Conservation (phyloP, 1,140 invertebrate genomes). For the Danaus plexippus region DNA sequence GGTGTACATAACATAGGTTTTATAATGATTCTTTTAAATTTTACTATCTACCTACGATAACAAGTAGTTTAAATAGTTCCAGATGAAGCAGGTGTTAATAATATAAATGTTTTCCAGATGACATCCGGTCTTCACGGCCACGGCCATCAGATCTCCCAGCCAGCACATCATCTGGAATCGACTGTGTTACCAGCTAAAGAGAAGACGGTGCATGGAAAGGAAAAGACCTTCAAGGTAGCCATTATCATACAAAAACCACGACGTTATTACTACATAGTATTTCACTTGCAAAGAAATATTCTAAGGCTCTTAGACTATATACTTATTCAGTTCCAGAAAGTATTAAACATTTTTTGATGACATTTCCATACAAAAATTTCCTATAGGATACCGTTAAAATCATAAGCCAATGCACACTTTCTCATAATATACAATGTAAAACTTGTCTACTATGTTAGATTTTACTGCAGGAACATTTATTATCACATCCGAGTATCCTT, state of each 20-base stretch:
- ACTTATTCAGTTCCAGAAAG: background rate
- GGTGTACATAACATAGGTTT: no score
- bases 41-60: no score
- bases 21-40: no score
- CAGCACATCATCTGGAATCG: constrained; percentile 59
- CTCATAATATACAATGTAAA: no score
- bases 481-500: no score
- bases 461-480: no score
- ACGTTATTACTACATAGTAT: constrained; percentile 5
- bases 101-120: constrained; percentile 39
- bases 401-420: no score
- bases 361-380: no score
- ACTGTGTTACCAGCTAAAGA: constrained; percentile 56
- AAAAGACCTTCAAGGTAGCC: constrained; percentile 36
- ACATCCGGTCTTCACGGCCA: constrained; percentile 64
- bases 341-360: background rate
- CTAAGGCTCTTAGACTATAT: constrained; percentile 4
- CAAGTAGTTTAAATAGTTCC: no score
- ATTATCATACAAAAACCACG: constrained; percentile 1
- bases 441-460: no score
- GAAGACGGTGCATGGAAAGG: constrained; percentile 69
- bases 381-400: no score
- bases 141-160: constrained; percentile 61
- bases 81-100: no score
- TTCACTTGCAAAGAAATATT: constrained; percentile 3